phyloP scores from a whole-genome alignment of 1,140 invertebrate species.

The Bactericera cockerelli region DNA sequence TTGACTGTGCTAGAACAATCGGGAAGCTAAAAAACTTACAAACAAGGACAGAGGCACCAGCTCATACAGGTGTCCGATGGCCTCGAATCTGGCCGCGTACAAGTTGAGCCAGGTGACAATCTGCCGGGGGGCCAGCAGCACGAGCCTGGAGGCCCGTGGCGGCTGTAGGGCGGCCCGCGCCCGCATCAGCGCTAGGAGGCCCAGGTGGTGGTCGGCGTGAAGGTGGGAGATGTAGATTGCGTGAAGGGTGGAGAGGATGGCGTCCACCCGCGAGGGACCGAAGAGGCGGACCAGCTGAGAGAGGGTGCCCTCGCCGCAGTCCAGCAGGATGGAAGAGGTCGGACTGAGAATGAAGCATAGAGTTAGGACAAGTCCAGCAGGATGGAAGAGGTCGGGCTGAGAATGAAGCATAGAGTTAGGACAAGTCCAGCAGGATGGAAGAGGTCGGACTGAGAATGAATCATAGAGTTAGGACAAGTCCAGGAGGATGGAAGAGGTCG shows the following conservation, averaged over 20 bases:
- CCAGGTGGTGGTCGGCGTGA: constrained; percentile 92
- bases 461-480: too few species aligned
- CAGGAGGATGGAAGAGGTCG: too few species aligned
- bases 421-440: too few species aligned
- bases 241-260: constrained; percentile 49
- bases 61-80: constrained; percentile 38
- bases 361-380: too few species aligned
- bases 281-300: constrained; percentile 72
- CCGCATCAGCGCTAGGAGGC: constrained; percentile 51
- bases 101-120: constrained; percentile 56
- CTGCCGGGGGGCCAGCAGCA: constrained; percentile 56
- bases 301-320: constrained; percentile 88
- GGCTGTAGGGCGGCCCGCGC: constrained; percentile 35
- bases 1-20: too few species aligned
- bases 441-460: too few species aligned
- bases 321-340: constrained; percentile 55
- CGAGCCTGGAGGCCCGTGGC: constrained; percentile 19
- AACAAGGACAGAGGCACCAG: constrained; percentile 32
- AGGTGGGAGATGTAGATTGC: constrained; percentile 81
- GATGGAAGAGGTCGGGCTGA: too few species aligned
- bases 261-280: constrained; percentile 43
- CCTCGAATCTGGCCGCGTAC: constrained; percentile 56
- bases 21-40: too few species aligned
- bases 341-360: constrained; percentile 40
- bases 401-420: too few species aligned